A percentile compares a stretch with the other conserved stretches of the same genome.
Evolutionary conservation across 2,797 vertebrate species (phyloP).

Genomic region (Hydrophis major): DNA sequence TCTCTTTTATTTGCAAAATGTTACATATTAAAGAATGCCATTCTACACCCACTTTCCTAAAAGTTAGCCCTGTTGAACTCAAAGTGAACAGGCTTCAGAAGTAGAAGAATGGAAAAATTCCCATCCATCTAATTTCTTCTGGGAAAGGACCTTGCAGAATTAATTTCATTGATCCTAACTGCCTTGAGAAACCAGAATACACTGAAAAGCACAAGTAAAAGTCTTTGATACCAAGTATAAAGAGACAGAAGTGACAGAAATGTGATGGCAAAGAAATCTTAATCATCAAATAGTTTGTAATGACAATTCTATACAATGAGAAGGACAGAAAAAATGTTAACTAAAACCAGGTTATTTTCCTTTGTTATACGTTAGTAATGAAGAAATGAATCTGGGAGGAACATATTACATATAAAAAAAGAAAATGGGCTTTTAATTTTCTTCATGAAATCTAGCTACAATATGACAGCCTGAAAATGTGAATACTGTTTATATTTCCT

Average conservation of each 20-base stretch:
- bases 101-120: background rate
- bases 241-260: conserved; percentile 25
- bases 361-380: background rate
- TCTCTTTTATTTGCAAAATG: background rate
- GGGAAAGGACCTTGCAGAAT: conserved; percentile 15
- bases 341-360: background rate
- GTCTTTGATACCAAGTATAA: conserved; percentile 17
- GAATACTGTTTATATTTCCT: background rate
- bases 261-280: conserved; percentile 16
- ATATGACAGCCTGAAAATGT: background rate
- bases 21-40: background rate
- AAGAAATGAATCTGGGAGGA: background rate
- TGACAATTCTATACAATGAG: background rate
- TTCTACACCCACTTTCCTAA: background rate
- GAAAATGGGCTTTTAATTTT: background rate
- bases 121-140: background rate
- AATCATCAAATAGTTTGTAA: background rate
- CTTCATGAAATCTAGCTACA: background rate
- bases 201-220: background rate
- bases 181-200: background rate
- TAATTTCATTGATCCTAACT: conserved; percentile 18
- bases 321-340: background rate
- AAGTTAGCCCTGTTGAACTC: background rate
- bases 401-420: background rate
- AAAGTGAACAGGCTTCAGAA: background rate